Conservation (phyloP, 2,888 invertebrate genomes). For the Apantesis nais region DNA sequence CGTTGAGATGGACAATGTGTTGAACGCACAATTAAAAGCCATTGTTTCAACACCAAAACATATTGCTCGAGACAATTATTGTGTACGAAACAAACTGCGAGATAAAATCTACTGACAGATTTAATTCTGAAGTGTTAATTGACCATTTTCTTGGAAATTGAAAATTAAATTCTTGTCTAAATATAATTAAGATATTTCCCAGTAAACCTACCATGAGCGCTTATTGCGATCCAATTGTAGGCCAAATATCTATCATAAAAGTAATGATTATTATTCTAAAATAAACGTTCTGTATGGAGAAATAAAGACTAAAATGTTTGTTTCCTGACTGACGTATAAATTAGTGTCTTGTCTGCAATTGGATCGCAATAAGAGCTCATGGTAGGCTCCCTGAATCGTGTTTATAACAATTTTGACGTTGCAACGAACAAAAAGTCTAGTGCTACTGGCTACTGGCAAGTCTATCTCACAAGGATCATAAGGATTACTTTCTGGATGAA, state of each 20-base stretch:
- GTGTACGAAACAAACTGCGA: slow-evolving; percentile 16
- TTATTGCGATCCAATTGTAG: no score
- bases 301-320: no score
- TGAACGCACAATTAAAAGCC: slow-evolving; percentile 22
- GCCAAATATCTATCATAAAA: no score
- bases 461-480: background rate
- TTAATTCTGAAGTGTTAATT: slow-evolving; percentile 26
- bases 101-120: slow-evolving; percentile 27
- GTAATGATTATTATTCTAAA: no score
- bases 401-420: background rate
- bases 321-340: no score
- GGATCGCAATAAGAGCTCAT: no score
- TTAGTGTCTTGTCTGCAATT: no score
- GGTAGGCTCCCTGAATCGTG: no score
- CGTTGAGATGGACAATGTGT: slow-evolving; percentile 17
- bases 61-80: slow-evolving; percentile 13
- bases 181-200: background rate
- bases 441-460: background rate
- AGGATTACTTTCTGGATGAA: background rate
- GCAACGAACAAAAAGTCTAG: background rate
- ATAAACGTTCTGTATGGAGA: no score
- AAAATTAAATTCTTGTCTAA: background rate
- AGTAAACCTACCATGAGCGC: no score
- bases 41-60: slow-evolving; percentile 19
- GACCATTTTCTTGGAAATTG: slow-evolving; percentile 24